Conservation (phyloP, 2,888 invertebrate genomes). For the Lasioglossum pauxillum region DNA sequence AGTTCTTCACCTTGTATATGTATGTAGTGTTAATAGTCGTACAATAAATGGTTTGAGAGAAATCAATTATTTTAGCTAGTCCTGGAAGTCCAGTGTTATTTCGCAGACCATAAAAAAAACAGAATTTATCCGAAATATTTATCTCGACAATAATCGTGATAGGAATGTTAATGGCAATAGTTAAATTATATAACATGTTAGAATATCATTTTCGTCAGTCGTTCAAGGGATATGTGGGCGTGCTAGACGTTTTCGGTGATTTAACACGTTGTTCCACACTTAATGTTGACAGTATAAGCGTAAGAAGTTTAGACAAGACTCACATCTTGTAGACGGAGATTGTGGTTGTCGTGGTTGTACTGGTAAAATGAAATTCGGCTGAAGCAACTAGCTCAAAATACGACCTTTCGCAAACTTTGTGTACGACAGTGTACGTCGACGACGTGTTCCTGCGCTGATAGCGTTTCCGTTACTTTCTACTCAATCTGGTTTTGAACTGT, state of each 20-base stretch:
- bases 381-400: not conserved
- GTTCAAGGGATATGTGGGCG: not conserved
- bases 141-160: no score
- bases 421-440: not conserved
- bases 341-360: not conserved
- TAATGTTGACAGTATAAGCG: not conserved
- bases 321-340: not conserved
- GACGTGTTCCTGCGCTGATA: not conserved
- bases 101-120: no score
- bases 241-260: not conserved
- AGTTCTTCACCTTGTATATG: no score
- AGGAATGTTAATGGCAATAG: no score
- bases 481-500: not conserved
- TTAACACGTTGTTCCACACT: not conserved
- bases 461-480: not conserved
- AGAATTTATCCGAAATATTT: no score
- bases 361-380: not conserved
- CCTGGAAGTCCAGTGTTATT: no score
- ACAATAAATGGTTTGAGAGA: no score
- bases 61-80: no score
- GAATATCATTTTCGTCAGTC: not conserved
- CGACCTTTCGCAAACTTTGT: not conserved
- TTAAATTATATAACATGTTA: not conserved
- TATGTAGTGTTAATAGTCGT: no score
- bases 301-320: not conserved